Conservation (phyloP, 2,888 invertebrate species). For the Tetheella fluctuosa region DNA sequence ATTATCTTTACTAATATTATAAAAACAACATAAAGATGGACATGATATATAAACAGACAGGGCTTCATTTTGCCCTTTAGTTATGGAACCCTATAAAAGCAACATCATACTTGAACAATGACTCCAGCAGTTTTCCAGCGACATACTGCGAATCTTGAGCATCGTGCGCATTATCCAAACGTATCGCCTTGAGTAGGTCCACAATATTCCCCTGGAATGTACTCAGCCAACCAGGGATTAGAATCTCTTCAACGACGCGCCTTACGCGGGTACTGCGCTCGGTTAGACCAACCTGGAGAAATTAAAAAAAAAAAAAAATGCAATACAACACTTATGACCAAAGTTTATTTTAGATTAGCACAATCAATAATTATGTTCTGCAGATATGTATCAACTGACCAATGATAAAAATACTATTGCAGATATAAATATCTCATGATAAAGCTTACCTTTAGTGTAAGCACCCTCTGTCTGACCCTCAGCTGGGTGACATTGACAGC, state of each 20-base stretch:
- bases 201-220: constrained; percentile 88
- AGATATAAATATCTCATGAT: no score
- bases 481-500: constrained; percentile 77
- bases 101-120: constrained; percentile 76
- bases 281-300: constrained; percentile 70
- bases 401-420: no score
- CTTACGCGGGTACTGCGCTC: constrained; percentile 76
- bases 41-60: no score
- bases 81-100: no score
- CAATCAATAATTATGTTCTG: no score
- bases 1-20: neutral
- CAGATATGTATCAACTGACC: no score
- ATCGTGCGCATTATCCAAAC: constrained; percentile 86
- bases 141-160: constrained; percentile 80
- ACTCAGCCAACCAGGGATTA: constrained; percentile 91
- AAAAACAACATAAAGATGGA: no score
- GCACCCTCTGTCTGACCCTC: constrained; percentile 70
- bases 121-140: constrained; percentile 76
- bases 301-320: neutral
- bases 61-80: no score
- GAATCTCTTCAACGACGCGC: constrained; percentile 78
- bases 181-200: constrained; percentile 88
- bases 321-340: no score
- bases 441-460: constrained; percentile 70
- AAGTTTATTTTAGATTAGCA: no score